Evolutionary conservation across 35 echinoderm and acorn worm genomes (phyloP).

Genomic region (Heliocidaris tuberculata): DNA sequence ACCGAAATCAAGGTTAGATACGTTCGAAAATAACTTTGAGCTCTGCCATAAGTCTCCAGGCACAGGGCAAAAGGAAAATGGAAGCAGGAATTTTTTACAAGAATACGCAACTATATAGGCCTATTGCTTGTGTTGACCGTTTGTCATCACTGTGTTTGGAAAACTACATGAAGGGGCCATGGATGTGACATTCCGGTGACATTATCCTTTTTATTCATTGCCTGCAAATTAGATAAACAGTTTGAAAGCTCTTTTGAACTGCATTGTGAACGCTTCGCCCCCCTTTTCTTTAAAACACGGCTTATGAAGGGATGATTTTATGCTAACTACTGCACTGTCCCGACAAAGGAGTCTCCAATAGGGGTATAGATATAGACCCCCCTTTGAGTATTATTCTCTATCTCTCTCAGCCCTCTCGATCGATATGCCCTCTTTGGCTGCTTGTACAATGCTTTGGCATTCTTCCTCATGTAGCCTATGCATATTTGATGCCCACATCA

Average conservation of each 20-base stretch:
- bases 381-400: not conserved
- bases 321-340: not conserved
- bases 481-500: conserved; percentile 17
- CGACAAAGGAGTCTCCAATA: not conserved
- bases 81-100: not conserved
- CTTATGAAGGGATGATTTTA: not conserved
- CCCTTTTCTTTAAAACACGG: not conserved
- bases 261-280: not conserved
- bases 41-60: not conserved
- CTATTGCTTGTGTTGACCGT: too few relatives aligned
- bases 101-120: not conserved
- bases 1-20: too few relatives aligned
- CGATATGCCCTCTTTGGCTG: not conserved
- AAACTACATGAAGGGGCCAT: too few relatives aligned
- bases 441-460: not conserved
- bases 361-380: not conserved
- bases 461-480: not conserved
- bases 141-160: too few relatives aligned
- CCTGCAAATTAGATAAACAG: not conserved
- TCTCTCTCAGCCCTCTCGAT: not conserved
- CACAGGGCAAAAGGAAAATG: not conserved
- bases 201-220: not conserved
- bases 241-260: not conserved
- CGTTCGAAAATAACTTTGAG: not conserved
- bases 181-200: not conserved